These are phyloP conservation scores for Linepithema humile DNA, from an alignment of 1,140 invertebrate genomes.

Conservation along the genomic window DNA sequence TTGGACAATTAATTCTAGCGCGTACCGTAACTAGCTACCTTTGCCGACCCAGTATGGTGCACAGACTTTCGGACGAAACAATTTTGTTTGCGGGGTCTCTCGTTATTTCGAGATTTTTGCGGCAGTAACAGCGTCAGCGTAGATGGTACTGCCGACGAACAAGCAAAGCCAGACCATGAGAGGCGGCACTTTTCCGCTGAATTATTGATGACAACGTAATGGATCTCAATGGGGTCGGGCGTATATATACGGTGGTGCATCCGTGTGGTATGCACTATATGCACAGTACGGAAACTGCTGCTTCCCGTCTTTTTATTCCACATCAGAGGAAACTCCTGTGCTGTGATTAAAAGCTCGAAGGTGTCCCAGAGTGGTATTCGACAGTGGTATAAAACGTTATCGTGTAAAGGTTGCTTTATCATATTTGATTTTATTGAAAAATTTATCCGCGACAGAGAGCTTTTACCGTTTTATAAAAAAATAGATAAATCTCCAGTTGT, in stretches of 20 bases:
- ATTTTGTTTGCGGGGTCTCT: conserved; percentile 60
- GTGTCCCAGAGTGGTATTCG: not conserved
- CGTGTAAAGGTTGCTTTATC: too few relatives aligned
- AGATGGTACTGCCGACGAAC: conserved; percentile 18
- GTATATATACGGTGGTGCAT: conserved; percentile 43
- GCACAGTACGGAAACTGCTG: conserved; percentile 37
- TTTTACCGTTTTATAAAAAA: too few relatives aligned
- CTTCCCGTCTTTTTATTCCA: conserved; percentile 21
- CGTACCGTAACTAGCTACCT: conserved; percentile 25
- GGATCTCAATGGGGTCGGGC: conserved; percentile 61
- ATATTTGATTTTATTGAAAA: too few relatives aligned
- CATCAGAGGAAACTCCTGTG: not conserved
- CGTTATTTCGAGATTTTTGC: conserved; percentile 66
- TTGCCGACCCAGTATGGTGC: not conserved
- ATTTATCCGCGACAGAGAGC: too few relatives aligned
- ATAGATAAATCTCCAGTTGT: too few relatives aligned
- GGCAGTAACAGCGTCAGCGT: not conserved
- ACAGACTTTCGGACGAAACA: conserved; percentile 58
- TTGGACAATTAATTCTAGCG: conserved; percentile 62
- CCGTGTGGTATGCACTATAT: too few relatives aligned
- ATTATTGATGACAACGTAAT: conserved; percentile 75
- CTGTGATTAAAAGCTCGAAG: conserved; percentile 24
- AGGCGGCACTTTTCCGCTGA: conserved; percentile 67
- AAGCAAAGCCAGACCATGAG: conserved; percentile 57
- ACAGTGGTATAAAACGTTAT: not conserved